Percentiles rank a stretch among this genome's conserved stretches.
These are phyloP conservation scores for Prietella phreatophila DNA, from an alignment of 2,113 vertebrate genomes.

Conservation along the genomic window DNA sequence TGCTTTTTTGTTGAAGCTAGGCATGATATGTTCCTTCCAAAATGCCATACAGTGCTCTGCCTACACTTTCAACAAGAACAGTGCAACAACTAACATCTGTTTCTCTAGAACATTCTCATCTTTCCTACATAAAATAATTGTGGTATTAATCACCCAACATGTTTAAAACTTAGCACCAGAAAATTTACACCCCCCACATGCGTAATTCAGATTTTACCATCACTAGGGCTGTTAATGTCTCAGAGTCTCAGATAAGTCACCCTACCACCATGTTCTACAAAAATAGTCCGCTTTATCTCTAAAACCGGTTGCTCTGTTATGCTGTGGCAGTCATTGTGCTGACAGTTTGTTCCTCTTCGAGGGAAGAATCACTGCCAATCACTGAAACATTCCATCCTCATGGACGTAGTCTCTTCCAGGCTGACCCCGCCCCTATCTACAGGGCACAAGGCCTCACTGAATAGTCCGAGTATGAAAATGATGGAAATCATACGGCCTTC, in stretches of 20 bases:
- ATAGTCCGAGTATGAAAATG: background rate
- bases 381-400: background rate
- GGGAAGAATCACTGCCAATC: background rate
- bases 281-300: background rate
- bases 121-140: background rate
- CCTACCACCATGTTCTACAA: background rate
- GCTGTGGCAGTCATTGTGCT: background rate
- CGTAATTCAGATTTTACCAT: background rate
- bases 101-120: background rate
- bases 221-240: background rate
- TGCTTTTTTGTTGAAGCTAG: background rate
- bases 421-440: background rate
- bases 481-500: background rate
- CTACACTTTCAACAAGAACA: background rate
- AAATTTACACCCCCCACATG: background rate
- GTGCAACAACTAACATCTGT: background rate
- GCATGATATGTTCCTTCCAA: background rate
- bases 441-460: background rate
- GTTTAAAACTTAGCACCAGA: background rate
- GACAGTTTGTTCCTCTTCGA: background rate
- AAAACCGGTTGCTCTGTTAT: background rate
- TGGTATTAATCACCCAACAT: background rate
- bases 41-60: background rate
- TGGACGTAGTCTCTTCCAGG: background rate
- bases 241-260: background rate